Base-by-base conservation (phyloP, 2,113 vertebrate genomes). In the Ochotona curzoniae region DNA sequence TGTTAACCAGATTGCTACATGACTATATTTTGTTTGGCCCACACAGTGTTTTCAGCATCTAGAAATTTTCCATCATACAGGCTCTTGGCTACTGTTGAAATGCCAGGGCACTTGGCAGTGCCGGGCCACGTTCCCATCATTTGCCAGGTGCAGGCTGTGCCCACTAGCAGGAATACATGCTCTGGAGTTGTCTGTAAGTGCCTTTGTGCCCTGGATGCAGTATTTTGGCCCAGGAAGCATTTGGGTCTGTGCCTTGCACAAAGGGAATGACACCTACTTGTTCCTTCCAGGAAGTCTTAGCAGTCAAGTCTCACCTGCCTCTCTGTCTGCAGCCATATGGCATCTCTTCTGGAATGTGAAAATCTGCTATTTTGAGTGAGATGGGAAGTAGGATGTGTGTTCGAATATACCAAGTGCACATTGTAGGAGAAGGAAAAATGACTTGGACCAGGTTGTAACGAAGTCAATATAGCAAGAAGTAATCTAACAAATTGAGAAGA, bases 51-150 rank as follows among this genome's bases (percentile, higher is more conserved):
- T 93, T 91, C 63, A 93, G 83, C 87, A 74, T 94, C 47, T 87
- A 83, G 54, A 89, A 38, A 54, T 32, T 93, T 93, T 69, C 63
- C 78, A 18, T 70, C 28, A 70, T 49, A 15, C 13, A 76, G 47
- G 89, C 26, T 81, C 47, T 95, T 87, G 80, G 71, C 78, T 86
- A 79, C 69, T 90, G 7, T 66, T 85, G 70, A 95, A 90, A 93
- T 86, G 51, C 61, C 38, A 11, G 47, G 51, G 32, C 69, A 83
- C 82, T 75, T 94, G 88, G 79, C 89, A 80, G 8, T 30, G 26
- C 10, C 12, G 69, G 61, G 86, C 63, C 51, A 4, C 44, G 63
- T 60, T 85, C 51, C 83, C 28, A 30, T 86, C 30, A 70, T 75
- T 64, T 61, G 20, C 78, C 47, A 23, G 14, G 18, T 60, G 35